Base-by-base conservation (phyloP, 2,888 invertebrate species). In the Idaea dimidiata region DNA sequence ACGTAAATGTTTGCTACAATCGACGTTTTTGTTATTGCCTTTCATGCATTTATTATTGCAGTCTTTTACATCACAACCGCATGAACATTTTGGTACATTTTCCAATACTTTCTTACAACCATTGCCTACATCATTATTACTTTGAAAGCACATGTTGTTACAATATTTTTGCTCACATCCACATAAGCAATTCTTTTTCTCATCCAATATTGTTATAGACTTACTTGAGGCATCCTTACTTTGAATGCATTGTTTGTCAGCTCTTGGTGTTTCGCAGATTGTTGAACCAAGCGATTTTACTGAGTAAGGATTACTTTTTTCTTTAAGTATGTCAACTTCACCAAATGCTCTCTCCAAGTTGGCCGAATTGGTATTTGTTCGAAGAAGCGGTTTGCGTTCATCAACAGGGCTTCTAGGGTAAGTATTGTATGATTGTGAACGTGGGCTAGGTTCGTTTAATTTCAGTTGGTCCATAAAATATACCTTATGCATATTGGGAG, bases 351-450 rank as follows among this genome's bases (percentile, higher is more conserved):
- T 73, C 59, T 74, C 70, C 33, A 81, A 69, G 61, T 71, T 79
- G 16, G 70, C 77, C 54, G 72, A 75, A 62, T 86, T 86, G 17
- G 88, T 88, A 65, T 86, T 85, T 5, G 79, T 72, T 53, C 87
- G 79, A 16, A 77, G 63, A 16, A 87, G 72, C 1, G 79, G 79
- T 59, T 79, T 84, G 60, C 74, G 74, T n/a, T 74, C 67, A 60
- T 76, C 77, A 1, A 70, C 66, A 66, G 67, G 66, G 18, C 64
- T 69, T 72, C 81, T 84, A 31, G 88, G 90, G 67, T 81, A 85
- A 31, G 86, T 87, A 63, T 80, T 80, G 63, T 65, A 81, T 3
- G 43, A 3, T 43, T 43, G 43, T 43, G 43, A 10, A 43, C 43
- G 14, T 43, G 43, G 43, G 10, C 3, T 43, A 10, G 43, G 8